A percentile compares a stretch with the other conserved stretches of the same genome.
Conservation (phyloP, 2,797 vertebrate species). For the Notoglanidium macrostoma region DNA sequence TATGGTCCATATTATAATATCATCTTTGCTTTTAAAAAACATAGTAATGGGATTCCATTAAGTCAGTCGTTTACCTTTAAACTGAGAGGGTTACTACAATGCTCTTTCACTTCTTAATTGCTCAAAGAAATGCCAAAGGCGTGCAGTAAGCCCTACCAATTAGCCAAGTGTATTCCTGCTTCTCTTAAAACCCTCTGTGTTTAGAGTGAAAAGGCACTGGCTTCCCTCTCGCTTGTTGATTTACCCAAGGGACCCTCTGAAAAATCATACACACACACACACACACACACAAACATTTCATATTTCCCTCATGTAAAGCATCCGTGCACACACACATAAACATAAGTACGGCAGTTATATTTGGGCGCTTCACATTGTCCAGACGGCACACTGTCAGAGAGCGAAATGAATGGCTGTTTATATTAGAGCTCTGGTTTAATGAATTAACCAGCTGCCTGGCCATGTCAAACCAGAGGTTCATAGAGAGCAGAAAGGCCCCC, state of each 20-base stretch:
- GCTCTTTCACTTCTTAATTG: constrained; percentile 42
- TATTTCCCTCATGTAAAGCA: constrained; percentile 54
- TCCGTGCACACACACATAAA: constrained; percentile 42
- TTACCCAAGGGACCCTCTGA: constrained; percentile 57
- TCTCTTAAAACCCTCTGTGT: constrained; percentile 63
- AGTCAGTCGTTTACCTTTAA: constrained; percentile 12
- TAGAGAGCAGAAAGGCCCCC: constrained; percentile 84
- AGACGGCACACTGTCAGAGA: constrained; percentile 90
- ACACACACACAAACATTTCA: constrained; percentile 55
- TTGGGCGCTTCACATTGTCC: constrained; percentile 90
- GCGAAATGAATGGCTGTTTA: constrained; percentile 99
- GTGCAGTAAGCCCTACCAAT: constrained; percentile 53
- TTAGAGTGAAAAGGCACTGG: constrained; percentile 65
- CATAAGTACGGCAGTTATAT: constrained; percentile 72
- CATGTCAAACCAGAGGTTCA: constrained; percentile 88
- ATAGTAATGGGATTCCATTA: constrained; percentile 2
- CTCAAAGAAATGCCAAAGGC: constrained; percentile 54
- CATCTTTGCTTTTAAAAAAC: constrained; percentile 1
- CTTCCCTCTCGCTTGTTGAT: constrained; percentile 65
- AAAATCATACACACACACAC: constrained; percentile 58
- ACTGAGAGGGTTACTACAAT: constrained; percentile 15
- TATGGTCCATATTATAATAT: not conserved
- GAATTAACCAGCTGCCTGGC: constrained; percentile 93
- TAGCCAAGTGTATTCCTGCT: constrained; percentile 54
- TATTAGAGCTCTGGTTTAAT: constrained; percentile 99